phyloP scores from a whole-genome alignment of 2,113 vertebrate genomes.

The Verasper variegatus region DNA sequence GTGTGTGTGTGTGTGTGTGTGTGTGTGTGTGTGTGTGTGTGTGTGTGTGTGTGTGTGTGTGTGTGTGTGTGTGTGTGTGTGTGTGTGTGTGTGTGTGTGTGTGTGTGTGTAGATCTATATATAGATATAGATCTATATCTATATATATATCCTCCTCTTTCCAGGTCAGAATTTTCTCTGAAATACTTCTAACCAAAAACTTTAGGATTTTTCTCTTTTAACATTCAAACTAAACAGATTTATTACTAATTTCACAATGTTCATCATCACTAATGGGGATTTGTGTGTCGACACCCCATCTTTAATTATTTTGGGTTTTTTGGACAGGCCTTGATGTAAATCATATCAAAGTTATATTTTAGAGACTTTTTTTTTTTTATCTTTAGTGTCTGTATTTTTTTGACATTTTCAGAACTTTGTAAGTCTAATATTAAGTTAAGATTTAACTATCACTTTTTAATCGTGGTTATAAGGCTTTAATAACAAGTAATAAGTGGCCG shows the following conservation, averaged over 20 bases:
- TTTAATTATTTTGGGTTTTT: constrained; percentile 82
- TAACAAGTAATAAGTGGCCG: constrained; percentile 83
- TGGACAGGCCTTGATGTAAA: constrained; percentile 90
- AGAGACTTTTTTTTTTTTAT: constrained; percentile 80
- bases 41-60: too few species aligned
- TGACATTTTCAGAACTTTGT: constrained; percentile 72
- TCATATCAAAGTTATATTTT: constrained; percentile 88
- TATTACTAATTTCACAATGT: constrained; percentile 81
- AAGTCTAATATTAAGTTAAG: constrained; percentile 78
- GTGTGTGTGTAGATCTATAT: too few species aligned
- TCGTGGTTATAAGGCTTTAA: constrained; percentile 87
- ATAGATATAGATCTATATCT: too few species aligned
- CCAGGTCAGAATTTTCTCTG: constrained; percentile 89
- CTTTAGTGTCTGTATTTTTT: constrained; percentile 66
- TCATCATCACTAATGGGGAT: constrained; percentile 80
- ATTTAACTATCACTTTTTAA: constrained; percentile 80
- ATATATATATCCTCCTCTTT: constrained; percentile 57
- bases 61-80: too few species aligned
- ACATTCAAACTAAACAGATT: constrained; percentile 72
- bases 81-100: not conserved
- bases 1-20: not conserved
- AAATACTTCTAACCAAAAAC: constrained; percentile 97
- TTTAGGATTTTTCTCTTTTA: constrained; percentile 74
- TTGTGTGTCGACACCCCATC: constrained; percentile 58
- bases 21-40: not conserved